These are phyloP conservation scores for Leucoma salicis DNA, from an alignment of 2,888 invertebrate species.

Conservation along the genomic window DNA sequence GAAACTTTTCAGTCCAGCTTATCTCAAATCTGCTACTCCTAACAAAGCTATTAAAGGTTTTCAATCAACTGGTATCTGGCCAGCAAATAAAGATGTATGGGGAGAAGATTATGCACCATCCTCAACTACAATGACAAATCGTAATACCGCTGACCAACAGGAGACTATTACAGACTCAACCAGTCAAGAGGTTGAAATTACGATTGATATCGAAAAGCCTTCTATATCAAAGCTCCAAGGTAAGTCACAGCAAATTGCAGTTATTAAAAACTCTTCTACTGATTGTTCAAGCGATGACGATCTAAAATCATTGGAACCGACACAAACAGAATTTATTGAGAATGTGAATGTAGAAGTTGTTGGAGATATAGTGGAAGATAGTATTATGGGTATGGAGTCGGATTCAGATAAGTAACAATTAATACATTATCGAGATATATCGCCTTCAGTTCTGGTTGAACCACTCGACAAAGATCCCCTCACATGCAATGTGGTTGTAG, in stretches of 20 bases:
- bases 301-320: no score
- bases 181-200: neutral
- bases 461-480: neutral
- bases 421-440: neutral
- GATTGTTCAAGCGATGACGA: no score
- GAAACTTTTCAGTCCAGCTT: neutral
- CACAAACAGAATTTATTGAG: no score
- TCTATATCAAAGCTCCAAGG: neutral
- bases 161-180: neutral
- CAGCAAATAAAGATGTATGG: neutral
- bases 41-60: neutral
- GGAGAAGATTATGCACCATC: conserved; percentile 1
- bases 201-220: neutral
- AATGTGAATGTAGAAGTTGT: no score
- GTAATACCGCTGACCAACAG: neutral
- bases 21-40: neutral
- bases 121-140: neutral
- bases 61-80: neutral
- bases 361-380: neutral
- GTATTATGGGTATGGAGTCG: neutral
- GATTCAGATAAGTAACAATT: neutral
- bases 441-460: neutral
- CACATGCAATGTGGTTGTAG: neutral
- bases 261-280: no score
- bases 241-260: no score